Conservation (phyloP, 1,140 invertebrate genomes). For the Polyergus mexicanus region DNA sequence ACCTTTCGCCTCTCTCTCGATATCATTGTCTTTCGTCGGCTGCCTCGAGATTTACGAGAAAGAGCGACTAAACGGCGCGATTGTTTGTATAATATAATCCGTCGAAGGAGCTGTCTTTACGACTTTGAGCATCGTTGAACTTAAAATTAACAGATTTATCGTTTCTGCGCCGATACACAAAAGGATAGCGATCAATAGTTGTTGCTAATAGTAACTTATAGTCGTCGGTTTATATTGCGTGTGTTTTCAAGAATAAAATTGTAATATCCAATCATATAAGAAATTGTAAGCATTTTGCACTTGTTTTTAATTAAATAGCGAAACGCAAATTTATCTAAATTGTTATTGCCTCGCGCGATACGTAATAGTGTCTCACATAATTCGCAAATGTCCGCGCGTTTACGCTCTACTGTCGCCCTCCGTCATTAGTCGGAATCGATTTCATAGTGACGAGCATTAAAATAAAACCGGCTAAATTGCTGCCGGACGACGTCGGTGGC, state of each 20-base stretch:
- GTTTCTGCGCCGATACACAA: constrained; percentile 19
- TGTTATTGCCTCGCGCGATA: background rate
- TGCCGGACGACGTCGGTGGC: constrained; percentile 37
- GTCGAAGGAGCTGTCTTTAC: constrained; percentile 34
- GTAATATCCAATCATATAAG: background rate
- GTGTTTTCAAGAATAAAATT: constrained; percentile 10
- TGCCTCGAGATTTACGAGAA: constrained; percentile 44
- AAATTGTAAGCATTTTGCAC: background rate
- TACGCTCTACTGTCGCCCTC: constrained; percentile 8
- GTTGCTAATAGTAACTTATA: constrained; percentile 8
- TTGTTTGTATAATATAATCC: constrained; percentile 62
- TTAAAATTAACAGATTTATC: constrained; percentile 60
- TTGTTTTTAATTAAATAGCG: constrained; percentile 15
- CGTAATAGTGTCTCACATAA: constrained; percentile 20
- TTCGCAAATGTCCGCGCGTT: constrained; percentile 29
- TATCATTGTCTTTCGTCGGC: constrained; percentile 55
- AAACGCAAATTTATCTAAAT: constrained; percentile 14
- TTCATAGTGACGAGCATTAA: constrained; percentile 37
- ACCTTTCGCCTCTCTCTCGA: constrained; percentile 11
- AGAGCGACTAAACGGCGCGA: constrained; percentile 53
- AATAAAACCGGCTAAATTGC: constrained; percentile 41
- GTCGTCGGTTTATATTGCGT: background rate
- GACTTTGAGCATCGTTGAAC: constrained; percentile 50
- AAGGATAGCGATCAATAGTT: constrained; percentile 40
- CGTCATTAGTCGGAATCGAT: constrained; percentile 55